Base-by-base conservation (phyloP, 1,140 invertebrate genomes). In the Pygmarrhopalites habei region DNA sequence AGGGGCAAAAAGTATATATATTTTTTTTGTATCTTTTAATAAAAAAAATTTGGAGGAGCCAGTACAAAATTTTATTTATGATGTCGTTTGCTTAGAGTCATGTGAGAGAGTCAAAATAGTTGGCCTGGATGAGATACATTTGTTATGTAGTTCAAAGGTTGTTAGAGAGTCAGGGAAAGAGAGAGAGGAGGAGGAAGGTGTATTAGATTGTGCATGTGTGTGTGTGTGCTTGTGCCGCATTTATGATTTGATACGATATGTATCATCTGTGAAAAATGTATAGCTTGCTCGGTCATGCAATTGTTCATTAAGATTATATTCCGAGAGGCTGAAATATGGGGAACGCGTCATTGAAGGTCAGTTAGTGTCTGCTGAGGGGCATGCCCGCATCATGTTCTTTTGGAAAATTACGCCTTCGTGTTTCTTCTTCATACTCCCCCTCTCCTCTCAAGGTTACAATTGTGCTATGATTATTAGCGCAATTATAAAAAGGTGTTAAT, bases 401-500 rank as follows among this genome's bases (percentile, higher is more conserved):
- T 62, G 39, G 58, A 57, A 64, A 58, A 67, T 67, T 67, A 67
- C 65, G 65, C 65, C 65, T 67, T 67, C 65, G 65, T 67, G 65
- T 61, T 67, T 52, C 60, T 57, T 65, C 52, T 61, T 60, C n/a
- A n/a, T n/a, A n/a, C n/a, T n/a, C n/a, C n/a, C n/a, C n/a, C n/a
- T n/a, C n/a, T n/a, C n/a, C n/a, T 65, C 55, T 68, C 67, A 68
- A 68, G 67, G 67, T 65, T 65, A n/a, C n/a, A n/a, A n/a, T n/a
- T n/a, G n/a, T n/a, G 63, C 63, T 65, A 68, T 68, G 65, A 68
- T 68, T 68, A 68, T 68, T 65, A 65, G 62, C 63, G 63, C 67
- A 68, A 68, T 68, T 68, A 68, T n/a, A n/a, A n/a, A n/a, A 68
- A 68, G 67, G 67, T 68, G 67, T 68, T 68, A 68, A 68, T 68